Base-by-base conservation (phyloP, 2,888 invertebrate species). In the Leucania comma region DNA sequence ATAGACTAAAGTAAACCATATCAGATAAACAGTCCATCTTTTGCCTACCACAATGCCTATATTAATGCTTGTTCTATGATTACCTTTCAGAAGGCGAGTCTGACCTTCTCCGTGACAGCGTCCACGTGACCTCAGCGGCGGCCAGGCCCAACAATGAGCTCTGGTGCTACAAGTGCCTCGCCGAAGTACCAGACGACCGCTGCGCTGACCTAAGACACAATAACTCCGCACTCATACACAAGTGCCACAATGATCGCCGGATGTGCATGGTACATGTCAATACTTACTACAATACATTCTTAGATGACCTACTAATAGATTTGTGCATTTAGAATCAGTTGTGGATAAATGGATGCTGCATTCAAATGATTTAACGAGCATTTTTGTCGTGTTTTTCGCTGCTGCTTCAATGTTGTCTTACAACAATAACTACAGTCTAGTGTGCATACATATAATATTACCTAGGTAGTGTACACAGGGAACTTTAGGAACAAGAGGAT, bases 131-230 rank as follows among this genome's bases (percentile, higher is more conserved):
- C 0, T 97, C 97, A 78, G 98, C 97, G 51, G 98, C 98, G 32
- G 97, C 97, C 38, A 97, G 98, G 88, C 97, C 97, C 80, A 96
- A 96, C 84, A 98, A 98, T 92, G 98, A 98, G 90, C 96, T 98
- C 66, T 98, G 97, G 97, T 98, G 98, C 93, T 98, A 98, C 93
- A 96, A 97, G 82, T 98, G 98, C 91, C 97, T 98, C 84, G 98
- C 98, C 0, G 97, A 98, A 94, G 97, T 97, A 9, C 97, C 97
- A 51, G 98, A 97, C 9, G 97, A 97, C 76, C 95, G 96, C 85
- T 98, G 98, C 87, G 96, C 97, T 6, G 97, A 97, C 87, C 93
- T 98, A 20, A 92, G 96, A 0, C 94, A 96, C 32, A 96, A 96
- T 68, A 96, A 97, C 85, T 96, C 97, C 0, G 94, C 96, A 54